Conservation (phyloP, 1,140 invertebrate genomes). For the Wiebesia pumilae region DNA sequence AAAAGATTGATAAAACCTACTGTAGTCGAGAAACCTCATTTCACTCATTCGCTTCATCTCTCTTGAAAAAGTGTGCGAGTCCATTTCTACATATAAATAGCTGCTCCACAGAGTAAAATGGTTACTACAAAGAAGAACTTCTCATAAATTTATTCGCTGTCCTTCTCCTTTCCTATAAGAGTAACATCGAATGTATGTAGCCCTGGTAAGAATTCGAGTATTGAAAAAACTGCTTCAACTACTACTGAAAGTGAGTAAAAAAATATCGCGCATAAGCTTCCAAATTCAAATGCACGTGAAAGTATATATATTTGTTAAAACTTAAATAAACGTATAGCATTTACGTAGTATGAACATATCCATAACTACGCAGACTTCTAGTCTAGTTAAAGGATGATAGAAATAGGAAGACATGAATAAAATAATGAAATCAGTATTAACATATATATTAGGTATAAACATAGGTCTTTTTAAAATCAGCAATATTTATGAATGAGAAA, state of each 20-base stretch:
- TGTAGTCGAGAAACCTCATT: not conserved
- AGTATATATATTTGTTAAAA: no score
- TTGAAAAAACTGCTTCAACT: not conserved
- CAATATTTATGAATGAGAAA: no score
- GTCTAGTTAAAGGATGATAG: no score
- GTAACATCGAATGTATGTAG: not conserved
- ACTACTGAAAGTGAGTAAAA: not conserved
- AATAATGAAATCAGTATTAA: no score
- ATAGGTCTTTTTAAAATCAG: no score
- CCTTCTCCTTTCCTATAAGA: not conserved
- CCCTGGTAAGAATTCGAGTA: not conserved
- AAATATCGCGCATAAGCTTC: not conserved
- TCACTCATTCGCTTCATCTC: not conserved
- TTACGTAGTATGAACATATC: no score
- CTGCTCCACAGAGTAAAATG: conserved; percentile 6
- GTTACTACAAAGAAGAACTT: conserved; percentile 17
- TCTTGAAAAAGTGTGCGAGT: not conserved
- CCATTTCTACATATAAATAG: not conserved
- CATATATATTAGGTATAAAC: no score
- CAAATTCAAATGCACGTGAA: no score
- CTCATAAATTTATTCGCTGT: conserved; percentile 12
- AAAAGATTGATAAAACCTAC: not conserved
- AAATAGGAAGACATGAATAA: no score
- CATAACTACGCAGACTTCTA: no score
- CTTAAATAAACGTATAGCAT: no score